A percentile compares a stretch with the other conserved stretches of the same genome.
Conservation (phyloP, 37 sponge, comb jelly and placozoan genomes). For the Sycon ciliatum region DNA sequence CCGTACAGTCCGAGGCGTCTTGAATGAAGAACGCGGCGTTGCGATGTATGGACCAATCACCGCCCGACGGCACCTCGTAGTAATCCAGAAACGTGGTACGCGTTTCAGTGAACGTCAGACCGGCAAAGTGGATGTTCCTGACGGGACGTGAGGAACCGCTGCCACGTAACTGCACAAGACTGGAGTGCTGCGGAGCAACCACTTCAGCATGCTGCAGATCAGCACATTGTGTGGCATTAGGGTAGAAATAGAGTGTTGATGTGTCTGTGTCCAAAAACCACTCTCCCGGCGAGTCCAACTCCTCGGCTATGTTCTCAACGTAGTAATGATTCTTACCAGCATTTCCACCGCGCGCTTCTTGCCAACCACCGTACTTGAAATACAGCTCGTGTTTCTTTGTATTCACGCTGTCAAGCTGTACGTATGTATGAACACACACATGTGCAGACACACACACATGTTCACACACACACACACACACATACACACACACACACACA, state of each 20-base stretch:
- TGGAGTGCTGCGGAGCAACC: conserved; percentile 22
- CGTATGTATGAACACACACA: too few relatives aligned
- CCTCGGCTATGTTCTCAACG: conserved; percentile 53
- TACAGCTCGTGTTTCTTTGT: conserved; percentile 1
- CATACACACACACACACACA: too few relatives aligned
- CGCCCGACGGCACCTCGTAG: conserved; percentile 51
- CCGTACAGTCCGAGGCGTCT: conserved; percentile 20
- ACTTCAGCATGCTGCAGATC: conserved; percentile 21
- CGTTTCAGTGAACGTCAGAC: conserved; percentile 40
- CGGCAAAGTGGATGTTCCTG: background rate
- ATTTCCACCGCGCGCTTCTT: conserved; percentile 48
- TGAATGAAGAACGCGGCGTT: conserved; percentile 38
- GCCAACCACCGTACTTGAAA: conserved; percentile 38
- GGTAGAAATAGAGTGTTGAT: conserved; percentile 30
- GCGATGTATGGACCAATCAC: conserved; percentile 48
- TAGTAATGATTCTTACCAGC: conserved; percentile 23
- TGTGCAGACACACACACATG: too few relatives aligned
- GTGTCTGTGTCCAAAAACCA: conserved; percentile 34
- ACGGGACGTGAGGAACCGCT: conserved; percentile 23
- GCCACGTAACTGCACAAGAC: conserved; percentile 11
- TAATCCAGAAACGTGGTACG: conserved; percentile 33
- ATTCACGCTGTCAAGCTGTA: conserved; percentile 20
- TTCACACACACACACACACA: too few relatives aligned
- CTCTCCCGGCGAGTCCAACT: conserved; percentile 45
- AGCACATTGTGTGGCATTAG: conserved; percentile 34